A percentile compares a stretch with the other conserved stretches of the same genome.
Conservation (phyloP, 2,797 vertebrate genomes). For the Lepus oiostolus region DNA sequence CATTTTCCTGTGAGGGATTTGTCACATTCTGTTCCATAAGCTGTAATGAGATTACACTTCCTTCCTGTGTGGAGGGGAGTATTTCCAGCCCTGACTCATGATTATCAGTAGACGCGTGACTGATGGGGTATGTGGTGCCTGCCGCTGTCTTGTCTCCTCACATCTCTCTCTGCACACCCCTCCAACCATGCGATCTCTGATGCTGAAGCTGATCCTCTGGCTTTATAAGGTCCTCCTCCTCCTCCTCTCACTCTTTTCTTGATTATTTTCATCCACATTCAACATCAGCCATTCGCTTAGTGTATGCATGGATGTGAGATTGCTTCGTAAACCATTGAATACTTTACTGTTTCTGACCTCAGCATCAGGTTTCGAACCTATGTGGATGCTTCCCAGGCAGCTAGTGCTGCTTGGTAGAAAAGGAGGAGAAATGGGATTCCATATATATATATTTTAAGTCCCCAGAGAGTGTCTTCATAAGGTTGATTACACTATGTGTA, state of each 20-base stretch:
- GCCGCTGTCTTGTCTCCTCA: not conserved
- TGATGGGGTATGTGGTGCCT: fast-evolving
- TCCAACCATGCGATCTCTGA: fast-evolving
- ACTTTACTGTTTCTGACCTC: not conserved
- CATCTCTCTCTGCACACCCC: not conserved
- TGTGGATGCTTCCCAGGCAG: not conserved
- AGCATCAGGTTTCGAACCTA: not conserved
- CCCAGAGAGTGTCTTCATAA: not conserved
- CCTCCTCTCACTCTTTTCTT: not conserved
- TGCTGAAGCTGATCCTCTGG: not conserved
- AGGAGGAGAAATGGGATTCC: no score
- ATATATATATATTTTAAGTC: not conserved
- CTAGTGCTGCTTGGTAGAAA: not conserved
- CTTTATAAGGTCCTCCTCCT: not conserved
- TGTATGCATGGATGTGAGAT: no score
- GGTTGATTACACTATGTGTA: not conserved
- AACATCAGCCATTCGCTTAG: not conserved
- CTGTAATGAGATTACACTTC: not conserved
- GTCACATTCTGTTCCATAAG: conserved; percentile 7
- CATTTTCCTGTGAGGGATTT: not conserved
- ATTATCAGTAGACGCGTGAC: not conserved
- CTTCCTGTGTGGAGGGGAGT: conserved; percentile 7
- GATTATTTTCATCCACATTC: not conserved
- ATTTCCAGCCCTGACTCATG: not conserved
- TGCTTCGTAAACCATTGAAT: fast-evolving